These are phyloP conservation scores for Prunella himalayana DNA, from an alignment of 2,113 vertebrate species.

Conservation along the genomic window DNA sequence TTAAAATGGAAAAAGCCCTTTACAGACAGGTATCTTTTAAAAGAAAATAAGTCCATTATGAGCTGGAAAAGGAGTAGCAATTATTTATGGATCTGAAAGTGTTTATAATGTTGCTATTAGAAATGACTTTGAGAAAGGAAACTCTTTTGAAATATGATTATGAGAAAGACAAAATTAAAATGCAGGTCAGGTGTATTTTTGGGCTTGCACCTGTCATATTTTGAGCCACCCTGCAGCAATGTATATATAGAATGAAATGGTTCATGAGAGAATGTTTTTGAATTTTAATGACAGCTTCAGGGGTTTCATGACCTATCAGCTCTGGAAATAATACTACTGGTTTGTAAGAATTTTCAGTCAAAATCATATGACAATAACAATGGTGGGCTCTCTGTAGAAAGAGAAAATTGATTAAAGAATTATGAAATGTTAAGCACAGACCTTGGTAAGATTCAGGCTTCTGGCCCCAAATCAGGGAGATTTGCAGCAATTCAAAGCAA, in stretches of 20 bases:
- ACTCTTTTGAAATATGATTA: not conserved
- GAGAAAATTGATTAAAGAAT: not conserved
- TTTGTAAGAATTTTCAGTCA: not conserved
- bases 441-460: not conserved
- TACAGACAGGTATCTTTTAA: not conserved
- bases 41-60: not conserved
- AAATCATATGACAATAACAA: not conserved
- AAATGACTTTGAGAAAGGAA: not conserved
- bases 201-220: conserved; percentile 29
- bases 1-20: not conserved
- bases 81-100: not conserved
- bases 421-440: not conserved
- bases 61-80: not conserved
- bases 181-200: conserved; percentile 2
- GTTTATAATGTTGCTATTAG: not conserved
- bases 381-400: not conserved
- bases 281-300: conserved; percentile 56
- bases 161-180: not conserved
- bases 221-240: conserved; percentile 22
- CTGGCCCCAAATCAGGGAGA: not conserved
- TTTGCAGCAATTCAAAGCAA: not conserved
- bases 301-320: conserved; percentile 30
- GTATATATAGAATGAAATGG: not conserved
- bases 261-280: conserved; percentile 12
- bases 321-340: not conserved